phyloP scores from a whole-genome alignment of 2,888 invertebrate genomes.

The Anodontia alba region DNA sequence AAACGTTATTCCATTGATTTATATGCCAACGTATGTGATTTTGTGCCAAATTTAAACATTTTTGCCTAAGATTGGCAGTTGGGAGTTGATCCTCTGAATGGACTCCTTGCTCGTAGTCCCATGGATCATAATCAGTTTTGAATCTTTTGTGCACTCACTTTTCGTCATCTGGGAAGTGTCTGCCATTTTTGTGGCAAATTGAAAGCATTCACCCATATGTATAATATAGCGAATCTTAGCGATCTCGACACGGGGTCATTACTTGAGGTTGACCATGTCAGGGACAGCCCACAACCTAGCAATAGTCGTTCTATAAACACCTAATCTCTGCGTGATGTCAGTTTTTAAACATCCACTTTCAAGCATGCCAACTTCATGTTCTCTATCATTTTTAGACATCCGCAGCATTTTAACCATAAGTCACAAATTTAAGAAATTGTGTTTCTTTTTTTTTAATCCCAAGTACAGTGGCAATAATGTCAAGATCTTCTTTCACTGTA shows the following conservation, averaged over 20 bases:
- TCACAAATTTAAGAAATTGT: background rate
- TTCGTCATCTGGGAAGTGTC: constrained; percentile 2
- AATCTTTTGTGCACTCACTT: constrained; percentile 26
- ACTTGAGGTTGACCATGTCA: background rate
- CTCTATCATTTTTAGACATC: background rate
- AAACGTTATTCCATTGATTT: constrained; percentile 10
- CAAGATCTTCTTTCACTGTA: background rate
- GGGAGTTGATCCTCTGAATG: constrained; percentile 5
- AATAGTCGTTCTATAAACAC: background rate
- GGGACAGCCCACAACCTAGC: background rate
- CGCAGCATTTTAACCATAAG: background rate
- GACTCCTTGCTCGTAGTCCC: constrained; percentile 1
- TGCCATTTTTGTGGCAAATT: constrained; percentile 9
- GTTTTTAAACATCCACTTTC: background rate
- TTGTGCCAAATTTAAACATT: constrained; percentile 3
- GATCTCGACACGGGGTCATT: constrained; percentile 12
- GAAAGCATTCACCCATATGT: background rate
- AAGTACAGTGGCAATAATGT: background rate
- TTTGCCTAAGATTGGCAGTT: constrained; percentile 14
- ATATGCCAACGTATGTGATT: constrained; percentile 22
- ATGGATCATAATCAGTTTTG: constrained; percentile 12
- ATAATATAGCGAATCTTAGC: constrained; percentile 23
- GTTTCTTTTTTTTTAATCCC: background rate
- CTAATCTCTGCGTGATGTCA: background rate
- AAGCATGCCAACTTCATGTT: background rate